Conservation (phyloP, 2,113 vertebrate genomes). For the Myrmecobius fasciatus region DNA sequence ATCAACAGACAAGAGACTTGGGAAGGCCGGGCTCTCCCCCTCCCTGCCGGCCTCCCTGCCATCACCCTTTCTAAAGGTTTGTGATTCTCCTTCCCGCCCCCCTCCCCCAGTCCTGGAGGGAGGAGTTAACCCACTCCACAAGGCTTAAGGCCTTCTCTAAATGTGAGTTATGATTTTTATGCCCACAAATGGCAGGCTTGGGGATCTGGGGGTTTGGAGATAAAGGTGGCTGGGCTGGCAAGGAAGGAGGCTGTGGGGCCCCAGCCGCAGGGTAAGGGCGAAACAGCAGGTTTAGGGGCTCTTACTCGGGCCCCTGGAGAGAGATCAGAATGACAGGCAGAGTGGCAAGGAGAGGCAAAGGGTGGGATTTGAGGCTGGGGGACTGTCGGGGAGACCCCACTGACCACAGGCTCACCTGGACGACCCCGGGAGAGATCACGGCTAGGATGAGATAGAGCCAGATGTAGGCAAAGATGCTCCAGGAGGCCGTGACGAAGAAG, state of each 20-base stretch:
- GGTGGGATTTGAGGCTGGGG: no score
- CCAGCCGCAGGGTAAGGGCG: not conserved
- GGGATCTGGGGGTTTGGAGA: not conserved
- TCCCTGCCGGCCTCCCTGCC: no score
- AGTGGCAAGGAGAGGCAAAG: not conserved
- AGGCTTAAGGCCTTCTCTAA: not conserved
- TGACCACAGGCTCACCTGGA: constrained; percentile 84
- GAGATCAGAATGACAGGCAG: no score
- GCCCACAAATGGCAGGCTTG: not conserved
- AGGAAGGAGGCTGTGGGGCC: no score
- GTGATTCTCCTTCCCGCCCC: not conserved
- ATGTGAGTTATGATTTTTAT: not conserved
- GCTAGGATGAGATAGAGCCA: constrained; percentile 98
- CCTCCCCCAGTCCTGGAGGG: not conserved
- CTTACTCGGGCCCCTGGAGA: not conserved
- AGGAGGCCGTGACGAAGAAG: constrained; percentile 97
- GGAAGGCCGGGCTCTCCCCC: no score
- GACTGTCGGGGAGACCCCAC: no score
- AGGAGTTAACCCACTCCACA: not conserved
- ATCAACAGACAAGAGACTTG: not conserved
- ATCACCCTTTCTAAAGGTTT: not conserved
- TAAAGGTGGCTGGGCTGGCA: no score
- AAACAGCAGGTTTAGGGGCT: not conserved
- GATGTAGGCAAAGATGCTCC: constrained; percentile 99
- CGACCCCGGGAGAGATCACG: constrained; percentile 91